phyloP scores from a whole-genome alignment of 92 coral and sea anemone species.

The Diadumene lineata region DNA sequence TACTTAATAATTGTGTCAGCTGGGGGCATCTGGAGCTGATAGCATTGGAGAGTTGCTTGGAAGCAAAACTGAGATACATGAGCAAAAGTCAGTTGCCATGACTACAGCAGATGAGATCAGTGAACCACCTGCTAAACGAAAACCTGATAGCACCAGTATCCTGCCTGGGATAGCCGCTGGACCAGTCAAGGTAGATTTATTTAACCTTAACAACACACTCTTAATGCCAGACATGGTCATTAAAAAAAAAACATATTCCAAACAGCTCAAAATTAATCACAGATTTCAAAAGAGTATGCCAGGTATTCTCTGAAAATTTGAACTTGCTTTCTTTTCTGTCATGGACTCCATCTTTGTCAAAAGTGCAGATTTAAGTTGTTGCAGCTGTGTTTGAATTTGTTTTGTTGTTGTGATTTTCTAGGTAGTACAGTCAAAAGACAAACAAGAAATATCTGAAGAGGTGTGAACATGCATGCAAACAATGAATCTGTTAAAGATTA shows the following conservation, averaged over 20 bases:
- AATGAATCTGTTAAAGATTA: too few relatives aligned
- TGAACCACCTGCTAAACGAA: constrained; percentile 53
- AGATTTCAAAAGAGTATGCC: too few relatives aligned
- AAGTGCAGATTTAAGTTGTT: too few relatives aligned
- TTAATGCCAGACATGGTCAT: too few relatives aligned
- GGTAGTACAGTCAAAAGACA: constrained; percentile 18
- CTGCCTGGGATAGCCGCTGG: constrained; percentile 87
- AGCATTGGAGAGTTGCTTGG: constrained; percentile 83
- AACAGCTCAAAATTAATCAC: too few relatives aligned
- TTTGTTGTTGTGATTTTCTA: background rate
- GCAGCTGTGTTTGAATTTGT: too few relatives aligned
- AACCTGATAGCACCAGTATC: constrained; percentile 43
- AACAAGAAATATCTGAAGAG: constrained; percentile 16
- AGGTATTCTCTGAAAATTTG: too few relatives aligned
- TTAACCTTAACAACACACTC: too few relatives aligned
- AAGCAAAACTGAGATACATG: constrained; percentile 63
- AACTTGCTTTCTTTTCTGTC: too few relatives aligned
- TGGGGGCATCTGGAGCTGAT: constrained; percentile 89
- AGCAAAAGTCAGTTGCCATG: constrained; percentile 32
- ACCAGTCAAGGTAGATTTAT: constrained; percentile 83
- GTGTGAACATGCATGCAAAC: constrained; percentile 1
- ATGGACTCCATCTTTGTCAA: too few relatives aligned
- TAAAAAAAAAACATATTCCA: too few relatives aligned
- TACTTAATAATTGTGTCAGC: constrained; percentile 26
- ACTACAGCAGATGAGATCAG: constrained; percentile 16